A percentile compares a stretch with the other conserved stretches of the same genome.
phyloP scores from a whole-genome alignment of 2,113 vertebrate species.

The Etheostoma spectabile region DNA sequence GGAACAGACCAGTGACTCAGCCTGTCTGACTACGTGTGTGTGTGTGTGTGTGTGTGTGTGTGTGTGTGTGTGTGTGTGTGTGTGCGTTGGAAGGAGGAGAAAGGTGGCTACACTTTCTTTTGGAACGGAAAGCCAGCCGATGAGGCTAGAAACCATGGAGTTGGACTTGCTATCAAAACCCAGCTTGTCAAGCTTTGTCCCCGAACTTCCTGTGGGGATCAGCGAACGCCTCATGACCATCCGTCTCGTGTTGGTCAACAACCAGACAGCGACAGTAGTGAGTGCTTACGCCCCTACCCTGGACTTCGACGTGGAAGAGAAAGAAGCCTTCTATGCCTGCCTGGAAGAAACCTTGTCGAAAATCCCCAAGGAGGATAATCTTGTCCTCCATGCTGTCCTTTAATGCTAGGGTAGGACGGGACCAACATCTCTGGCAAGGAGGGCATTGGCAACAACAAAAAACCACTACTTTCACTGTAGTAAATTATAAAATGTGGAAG shows the following conservation, averaged over 20 bases:
- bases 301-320: neutral
- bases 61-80: conserved; percentile 32
- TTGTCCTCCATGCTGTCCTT: neutral
- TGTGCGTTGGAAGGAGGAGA: neutral
- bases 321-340: neutral
- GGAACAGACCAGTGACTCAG: conserved; percentile 72
- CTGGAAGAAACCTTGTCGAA: neutral
- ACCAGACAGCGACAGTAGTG: too few relatives aligned
- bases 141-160: too few relatives aligned
- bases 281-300: too few relatives aligned
- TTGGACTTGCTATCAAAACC: too few relatives aligned
- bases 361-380: neutral
- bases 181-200: too few relatives aligned
- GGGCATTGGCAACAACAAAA: neutral
- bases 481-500: too few relatives aligned
- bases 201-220: too few relatives aligned
- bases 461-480: too few relatives aligned
- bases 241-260: too few relatives aligned
- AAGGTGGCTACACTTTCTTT: too few relatives aligned
- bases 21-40: conserved; percentile 36
- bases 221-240: too few relatives aligned
- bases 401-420: neutral
- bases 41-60: conserved; percentile 17
- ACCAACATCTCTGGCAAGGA: neutral
- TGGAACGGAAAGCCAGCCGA: too few relatives aligned